phyloP scores from a whole-genome alignment of 2,113 vertebrate genomes.

The Syngnathoides biaculeatus region DNA sequence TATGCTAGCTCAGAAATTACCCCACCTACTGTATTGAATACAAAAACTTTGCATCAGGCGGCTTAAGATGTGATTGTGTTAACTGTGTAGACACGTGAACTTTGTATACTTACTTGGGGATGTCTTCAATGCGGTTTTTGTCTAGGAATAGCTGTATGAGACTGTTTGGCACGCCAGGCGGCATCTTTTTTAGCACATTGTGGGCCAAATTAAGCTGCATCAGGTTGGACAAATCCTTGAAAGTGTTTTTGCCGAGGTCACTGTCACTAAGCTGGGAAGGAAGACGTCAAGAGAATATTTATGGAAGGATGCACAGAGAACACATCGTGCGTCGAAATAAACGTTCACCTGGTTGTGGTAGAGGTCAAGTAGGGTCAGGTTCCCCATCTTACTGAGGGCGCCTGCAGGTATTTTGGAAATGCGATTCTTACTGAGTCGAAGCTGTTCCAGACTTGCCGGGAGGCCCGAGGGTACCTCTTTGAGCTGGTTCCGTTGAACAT shows the following conservation, averaged over 20 bases:
- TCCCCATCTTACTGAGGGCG: constrained; percentile 83
- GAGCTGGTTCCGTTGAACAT: constrained; percentile 85
- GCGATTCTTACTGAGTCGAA: constrained; percentile 85
- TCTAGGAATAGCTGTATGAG: constrained; percentile 94
- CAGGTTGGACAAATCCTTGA: constrained; percentile 88
- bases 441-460: constrained; percentile 85
- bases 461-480: constrained; percentile 86
- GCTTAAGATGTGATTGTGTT: background rate
- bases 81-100: background rate
- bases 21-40: no score
- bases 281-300: background rate
- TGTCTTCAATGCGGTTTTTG: constrained; percentile 86
- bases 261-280: constrained; percentile 73
- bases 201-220: constrained; percentile 95
- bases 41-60: no score
- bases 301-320: background rate
- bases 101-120: constrained; percentile 73
- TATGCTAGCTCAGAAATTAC: no score
- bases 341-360: constrained; percentile 84
- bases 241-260: constrained; percentile 83
- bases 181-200: constrained; percentile 91
- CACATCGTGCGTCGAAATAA: background rate
- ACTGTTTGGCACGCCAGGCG: constrained; percentile 77
- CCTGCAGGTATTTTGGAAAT: constrained; percentile 87
- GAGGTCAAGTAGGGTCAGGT: constrained; percentile 88